Conservation (phyloP, 2,888 invertebrate species). For the Lamellibrachia columna region DNA sequence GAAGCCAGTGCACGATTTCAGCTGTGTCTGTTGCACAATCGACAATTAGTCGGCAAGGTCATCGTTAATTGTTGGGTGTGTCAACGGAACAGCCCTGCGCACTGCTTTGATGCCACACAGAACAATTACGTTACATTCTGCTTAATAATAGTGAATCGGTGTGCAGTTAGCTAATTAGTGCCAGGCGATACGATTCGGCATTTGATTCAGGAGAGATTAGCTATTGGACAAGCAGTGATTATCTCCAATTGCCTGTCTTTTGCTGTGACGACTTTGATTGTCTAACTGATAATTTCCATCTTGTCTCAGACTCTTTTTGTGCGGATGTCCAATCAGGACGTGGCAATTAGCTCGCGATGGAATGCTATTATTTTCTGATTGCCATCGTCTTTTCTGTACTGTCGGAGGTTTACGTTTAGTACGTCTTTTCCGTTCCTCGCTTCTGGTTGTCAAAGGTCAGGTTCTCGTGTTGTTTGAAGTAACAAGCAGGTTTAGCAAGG, state of each 20-base stretch:
- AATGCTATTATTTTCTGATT: conserved; percentile 3
- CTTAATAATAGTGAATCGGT: conserved; percentile 5
- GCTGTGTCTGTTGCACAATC: background rate
- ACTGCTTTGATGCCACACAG: background rate
- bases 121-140: conserved; percentile 10
- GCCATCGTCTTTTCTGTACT: background rate
- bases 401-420: background rate
- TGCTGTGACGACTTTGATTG: background rate
- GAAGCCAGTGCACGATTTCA: background rate
- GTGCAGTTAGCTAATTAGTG: background rate
- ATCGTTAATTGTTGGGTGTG: background rate
- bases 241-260: conserved; percentile 16
- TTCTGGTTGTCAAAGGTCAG: background rate
- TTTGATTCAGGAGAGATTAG: conserved; percentile 1
- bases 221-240: background rate
- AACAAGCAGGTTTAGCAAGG: background rate
- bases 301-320: conserved; percentile 2
- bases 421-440: background rate
- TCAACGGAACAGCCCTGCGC: background rate
- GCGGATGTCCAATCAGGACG: background rate
- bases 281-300: conserved; percentile 16
- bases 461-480: background rate
- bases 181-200: background rate
- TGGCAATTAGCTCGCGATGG: background rate
- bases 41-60: background rate